Evolutionary conservation across 2,888 invertebrate species (phyloP).

Genomic region (Ichneumon xanthorius): DNA sequence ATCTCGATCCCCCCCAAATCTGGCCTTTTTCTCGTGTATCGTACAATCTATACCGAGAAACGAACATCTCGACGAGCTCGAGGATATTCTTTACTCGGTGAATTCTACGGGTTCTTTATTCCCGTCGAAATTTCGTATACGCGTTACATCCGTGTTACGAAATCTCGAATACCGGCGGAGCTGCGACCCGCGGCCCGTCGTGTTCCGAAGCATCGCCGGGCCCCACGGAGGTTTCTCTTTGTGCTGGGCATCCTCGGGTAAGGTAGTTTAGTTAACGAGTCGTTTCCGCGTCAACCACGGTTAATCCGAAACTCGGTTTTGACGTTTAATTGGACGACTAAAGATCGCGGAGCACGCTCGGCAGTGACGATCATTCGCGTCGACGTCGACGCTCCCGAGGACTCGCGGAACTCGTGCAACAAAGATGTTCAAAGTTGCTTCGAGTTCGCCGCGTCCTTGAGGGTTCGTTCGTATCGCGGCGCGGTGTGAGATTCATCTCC

Average conservation of each 20-base stretch:
- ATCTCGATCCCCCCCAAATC: no score
- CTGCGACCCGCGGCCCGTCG: neutral
- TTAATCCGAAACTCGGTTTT: conserved; percentile 14
- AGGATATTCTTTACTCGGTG: neutral
- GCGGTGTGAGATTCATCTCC: neutral
- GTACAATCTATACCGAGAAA: neutral
- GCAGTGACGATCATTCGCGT: conserved; percentile 3
- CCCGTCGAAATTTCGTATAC: neutral
- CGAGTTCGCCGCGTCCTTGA: no score
- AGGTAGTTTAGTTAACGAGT: conserved; percentile 17
- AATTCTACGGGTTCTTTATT: neutral
- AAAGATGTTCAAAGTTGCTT: no score
- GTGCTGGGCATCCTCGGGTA: neutral
- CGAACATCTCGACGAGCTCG: neutral
- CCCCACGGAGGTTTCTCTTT: conserved; percentile 8
- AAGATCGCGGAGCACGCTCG: conserved; percentile 4
- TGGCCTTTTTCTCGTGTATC: no score
- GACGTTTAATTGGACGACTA: conserved; percentile 20
- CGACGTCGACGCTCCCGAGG: no score
- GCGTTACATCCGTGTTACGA: neutral
- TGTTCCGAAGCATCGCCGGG: neutral
- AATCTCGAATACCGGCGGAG: neutral
- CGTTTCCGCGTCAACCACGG: conserved; percentile 19
- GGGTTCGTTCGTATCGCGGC: no score
- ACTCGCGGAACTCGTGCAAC: no score